phyloP scores from a whole-genome alignment of 2,113 vertebrate genomes.

The Agapornis roseicollis region DNA sequence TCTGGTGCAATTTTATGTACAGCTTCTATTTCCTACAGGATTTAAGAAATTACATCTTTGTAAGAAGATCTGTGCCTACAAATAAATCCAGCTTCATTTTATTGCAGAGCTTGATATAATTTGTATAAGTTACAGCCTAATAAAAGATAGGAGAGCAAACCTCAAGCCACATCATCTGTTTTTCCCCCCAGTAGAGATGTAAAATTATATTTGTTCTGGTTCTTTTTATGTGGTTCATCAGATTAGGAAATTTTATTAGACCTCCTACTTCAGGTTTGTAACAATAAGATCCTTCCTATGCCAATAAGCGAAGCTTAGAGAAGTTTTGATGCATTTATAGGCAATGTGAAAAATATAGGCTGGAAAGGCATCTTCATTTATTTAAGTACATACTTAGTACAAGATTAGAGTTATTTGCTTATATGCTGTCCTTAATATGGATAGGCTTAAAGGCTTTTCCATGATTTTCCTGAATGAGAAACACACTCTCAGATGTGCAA shows the following conservation, averaged over 20 bases:
- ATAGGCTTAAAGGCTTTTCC: constrained; percentile 53
- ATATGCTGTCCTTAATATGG: constrained; percentile 40
- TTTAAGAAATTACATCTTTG: neutral
- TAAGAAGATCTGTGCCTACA: constrained; percentile 3
- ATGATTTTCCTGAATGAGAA: constrained; percentile 41
- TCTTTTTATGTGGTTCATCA: constrained; percentile 31
- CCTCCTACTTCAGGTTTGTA: neutral
- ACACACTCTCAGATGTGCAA: neutral
- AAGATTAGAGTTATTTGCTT: constrained; percentile 65
- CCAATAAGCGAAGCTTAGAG: constrained; percentile 26
- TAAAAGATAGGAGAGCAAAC: constrained; percentile 25
- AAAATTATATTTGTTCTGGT: constrained; percentile 45
- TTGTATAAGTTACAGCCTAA: constrained; percentile 12
- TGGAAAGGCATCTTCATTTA: constrained; percentile 38
- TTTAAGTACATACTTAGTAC: constrained; percentile 57
- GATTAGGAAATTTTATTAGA: constrained; percentile 59
- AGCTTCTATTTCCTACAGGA: neutral
- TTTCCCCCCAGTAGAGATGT: neutral
- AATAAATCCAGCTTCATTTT: constrained; percentile 28
- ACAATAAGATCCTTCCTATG: constrained; percentile 24
- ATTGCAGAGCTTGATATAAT: neutral
- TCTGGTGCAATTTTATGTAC: constrained; percentile 1
- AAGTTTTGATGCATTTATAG: constrained; percentile 29
- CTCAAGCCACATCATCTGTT: constrained; percentile 8
- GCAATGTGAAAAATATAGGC: constrained; percentile 3